phyloP scores from a whole-genome alignment of 2,888 invertebrate genomes.

The Caradrina kadenii region DNA sequence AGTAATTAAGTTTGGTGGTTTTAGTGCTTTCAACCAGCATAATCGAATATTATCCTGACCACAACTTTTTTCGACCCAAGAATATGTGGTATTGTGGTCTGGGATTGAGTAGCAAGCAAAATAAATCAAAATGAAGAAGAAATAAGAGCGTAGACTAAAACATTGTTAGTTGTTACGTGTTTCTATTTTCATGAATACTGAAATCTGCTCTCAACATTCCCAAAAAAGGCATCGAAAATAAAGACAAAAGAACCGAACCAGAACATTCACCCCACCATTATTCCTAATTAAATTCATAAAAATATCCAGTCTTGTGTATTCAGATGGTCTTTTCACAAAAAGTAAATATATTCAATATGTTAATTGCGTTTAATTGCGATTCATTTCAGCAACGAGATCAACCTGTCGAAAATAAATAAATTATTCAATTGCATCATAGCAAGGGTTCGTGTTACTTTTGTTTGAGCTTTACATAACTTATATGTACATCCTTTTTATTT shows the following conservation, averaged over 20 bases:
- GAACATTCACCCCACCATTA: conserved; percentile 42
- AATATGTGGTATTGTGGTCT: too few relatives aligned
- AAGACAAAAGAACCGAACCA: conserved; percentile 12
- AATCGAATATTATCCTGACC: not conserved
- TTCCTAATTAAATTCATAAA: conserved; percentile 56
- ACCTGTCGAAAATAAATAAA: conserved; percentile 67
- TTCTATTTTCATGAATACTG: conserved; percentile 7
- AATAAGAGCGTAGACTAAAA: not conserved
- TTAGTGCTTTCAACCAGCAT: not conserved
- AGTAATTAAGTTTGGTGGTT: conserved; percentile 19
- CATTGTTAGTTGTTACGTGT: not conserved
- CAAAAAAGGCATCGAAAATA: conserved; percentile 19
- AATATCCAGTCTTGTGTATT: conserved; percentile 48
- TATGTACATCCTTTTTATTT: not conserved
- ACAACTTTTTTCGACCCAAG: not conserved
- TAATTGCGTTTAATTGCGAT: conserved; percentile 70
- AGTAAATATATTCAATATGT: conserved; percentile 73
- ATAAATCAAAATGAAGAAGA: not conserved
- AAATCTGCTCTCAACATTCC: conserved; percentile 1
- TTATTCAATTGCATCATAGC: conserved; percentile 64
- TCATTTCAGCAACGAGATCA: conserved; percentile 65
- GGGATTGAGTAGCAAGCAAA: too few relatives aligned
- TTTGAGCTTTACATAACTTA: conserved; percentile 3
- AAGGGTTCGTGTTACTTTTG: conserved; percentile 19
- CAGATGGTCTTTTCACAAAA: conserved; percentile 65